phyloP scores from a whole-genome alignment of 1,140 invertebrate genomes.

The Sycophaga agraensis region DNA sequence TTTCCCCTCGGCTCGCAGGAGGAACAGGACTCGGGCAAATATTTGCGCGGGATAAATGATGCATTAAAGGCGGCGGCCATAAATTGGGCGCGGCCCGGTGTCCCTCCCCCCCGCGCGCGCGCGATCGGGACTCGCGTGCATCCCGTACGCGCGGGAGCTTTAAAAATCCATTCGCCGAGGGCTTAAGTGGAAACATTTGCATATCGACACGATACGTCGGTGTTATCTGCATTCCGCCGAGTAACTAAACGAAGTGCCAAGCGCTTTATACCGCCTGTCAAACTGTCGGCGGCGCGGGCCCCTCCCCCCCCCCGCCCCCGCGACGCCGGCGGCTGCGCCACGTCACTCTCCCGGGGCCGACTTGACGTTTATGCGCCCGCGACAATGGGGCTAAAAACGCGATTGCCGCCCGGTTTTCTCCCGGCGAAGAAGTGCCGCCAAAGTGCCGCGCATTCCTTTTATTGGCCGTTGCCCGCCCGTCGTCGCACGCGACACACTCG shows the following conservation, averaged over 20 bases:
- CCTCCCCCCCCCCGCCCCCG: not conserved
- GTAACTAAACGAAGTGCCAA: slow-evolving; percentile 30
- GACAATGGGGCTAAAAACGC: too few species aligned
- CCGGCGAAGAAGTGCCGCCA: too few species aligned
- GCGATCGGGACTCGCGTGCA: too few species aligned
- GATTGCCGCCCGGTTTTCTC: too few species aligned
- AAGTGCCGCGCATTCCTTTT: too few species aligned
- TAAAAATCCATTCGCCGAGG: slow-evolving; percentile 28
- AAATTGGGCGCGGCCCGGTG: not conserved
- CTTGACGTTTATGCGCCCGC: not conserved
- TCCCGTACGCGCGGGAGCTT: slow-evolving; percentile 14
- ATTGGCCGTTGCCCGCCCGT: too few species aligned
- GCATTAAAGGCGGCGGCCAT: slow-evolving; percentile 23
- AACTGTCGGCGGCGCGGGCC: slow-evolving; percentile 8
- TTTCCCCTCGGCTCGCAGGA: slow-evolving; percentile 12
- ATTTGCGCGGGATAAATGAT: slow-evolving; percentile 29
- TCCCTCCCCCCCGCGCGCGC: not conserved
- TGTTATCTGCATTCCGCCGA: slow-evolving; percentile 10
- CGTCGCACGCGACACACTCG: too few species aligned
- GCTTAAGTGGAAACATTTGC: slow-evolving; percentile 31
- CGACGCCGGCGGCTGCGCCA: not conserved
- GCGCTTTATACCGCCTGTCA: slow-evolving; percentile 28
- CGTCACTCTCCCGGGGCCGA: not conserved
- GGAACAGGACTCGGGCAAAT: slow-evolving; percentile 23
- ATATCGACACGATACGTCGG: slow-evolving; percentile 28